Evolutionary conservation across 2,888 invertebrate genomes (phyloP), one percentile per base, ranked within the genome.

Genomic region (Spilosoma lubricipeda): DNA sequence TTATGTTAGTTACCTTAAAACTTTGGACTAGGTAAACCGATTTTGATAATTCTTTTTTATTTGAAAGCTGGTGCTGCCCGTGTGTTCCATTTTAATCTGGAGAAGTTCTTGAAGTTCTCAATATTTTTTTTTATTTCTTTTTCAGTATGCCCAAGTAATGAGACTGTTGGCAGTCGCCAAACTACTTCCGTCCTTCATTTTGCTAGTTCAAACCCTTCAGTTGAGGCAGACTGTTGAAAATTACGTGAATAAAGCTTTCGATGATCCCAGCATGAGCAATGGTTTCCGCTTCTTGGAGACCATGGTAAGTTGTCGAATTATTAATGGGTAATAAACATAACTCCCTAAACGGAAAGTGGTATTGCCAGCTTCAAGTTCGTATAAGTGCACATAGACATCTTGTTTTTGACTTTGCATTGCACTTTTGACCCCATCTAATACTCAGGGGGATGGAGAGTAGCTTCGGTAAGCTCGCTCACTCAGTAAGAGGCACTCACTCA

Each of bases 101-200:
- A 3, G 2, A 33, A 33, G 33, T 33, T 33, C 33, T 33, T 33
- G 33, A 33, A 33, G 33, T 33, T 42, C 2, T 33, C 4, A n/a
- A n/a, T n/a, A 33, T 36, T 15, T 45, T 45, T 45, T 13, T 45
- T 3, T 0, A 45, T 15, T 45, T 45, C 1, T 13, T 56, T 56
- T 56, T n/a, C 56, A 56, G 56, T 56, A 56, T 56, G 56, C 56
- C n/a, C n/a, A 56, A n/a, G 11, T 56, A 56, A 56, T 56, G 56
- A 56, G n/a, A 3, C 11, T 56, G 11, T 56, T 56, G 56, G 56
- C 56, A 7, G n/a, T 56, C 3, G 56, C 56, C n/a, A 56, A 56
- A 56, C n/a, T 56, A 56, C n/a, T n/a, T 3, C 56, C 56, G 11
- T n/a, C n/a, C n/a, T 56, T n/a, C 2, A 0, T 27, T n/a, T 56